phyloP scores from a whole-genome alignment of 2,888 invertebrate species.

The Eustalomyia histrio region DNA sequence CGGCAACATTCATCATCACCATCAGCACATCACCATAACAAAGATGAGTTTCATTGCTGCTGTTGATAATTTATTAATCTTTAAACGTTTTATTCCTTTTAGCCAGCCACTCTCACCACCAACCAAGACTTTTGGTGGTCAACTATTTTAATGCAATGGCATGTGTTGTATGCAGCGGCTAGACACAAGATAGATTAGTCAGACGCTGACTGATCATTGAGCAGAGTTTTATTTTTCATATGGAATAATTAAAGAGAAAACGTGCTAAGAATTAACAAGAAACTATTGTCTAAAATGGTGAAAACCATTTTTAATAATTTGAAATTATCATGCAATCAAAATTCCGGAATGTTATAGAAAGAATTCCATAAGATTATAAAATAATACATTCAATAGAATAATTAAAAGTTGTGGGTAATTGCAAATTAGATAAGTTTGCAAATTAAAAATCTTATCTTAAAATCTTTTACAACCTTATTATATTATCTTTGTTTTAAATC shows the following conservation, averaged over 20 bases:
- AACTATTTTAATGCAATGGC: slow-evolving; percentile 3
- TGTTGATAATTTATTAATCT: slow-evolving; percentile 29
- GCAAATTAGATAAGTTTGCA: not conserved
- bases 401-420: not conserved
- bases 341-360: not conserved
- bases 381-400: too few relatives aligned
- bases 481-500: too few relatives aligned
- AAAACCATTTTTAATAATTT: slow-evolving; percentile 6
- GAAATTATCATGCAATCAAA: not conserved
- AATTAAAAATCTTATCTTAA: too few relatives aligned
- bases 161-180: not conserved
- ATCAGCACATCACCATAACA: slow-evolving; percentile 58
- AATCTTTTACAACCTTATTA: too few relatives aligned
- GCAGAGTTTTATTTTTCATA: not conserved
- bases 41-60: slow-evolving; percentile 53
- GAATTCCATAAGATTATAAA: too few relatives aligned
- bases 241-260: slow-evolving; percentile 1
- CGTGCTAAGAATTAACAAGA: slow-evolving; percentile 48
- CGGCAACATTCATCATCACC: slow-evolving; percentile 53
- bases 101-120: not conserved
- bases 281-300: slow-evolving; percentile 18
- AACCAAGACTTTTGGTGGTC: slow-evolving; percentile 13
- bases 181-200: not conserved
- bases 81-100: slow-evolving; percentile 32
- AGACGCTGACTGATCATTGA: not conserved